These are phyloP conservation scores for Montipora cactus DNA, from an alignment of 64 coral and sea anemone species.

Conservation along the genomic window DNA sequence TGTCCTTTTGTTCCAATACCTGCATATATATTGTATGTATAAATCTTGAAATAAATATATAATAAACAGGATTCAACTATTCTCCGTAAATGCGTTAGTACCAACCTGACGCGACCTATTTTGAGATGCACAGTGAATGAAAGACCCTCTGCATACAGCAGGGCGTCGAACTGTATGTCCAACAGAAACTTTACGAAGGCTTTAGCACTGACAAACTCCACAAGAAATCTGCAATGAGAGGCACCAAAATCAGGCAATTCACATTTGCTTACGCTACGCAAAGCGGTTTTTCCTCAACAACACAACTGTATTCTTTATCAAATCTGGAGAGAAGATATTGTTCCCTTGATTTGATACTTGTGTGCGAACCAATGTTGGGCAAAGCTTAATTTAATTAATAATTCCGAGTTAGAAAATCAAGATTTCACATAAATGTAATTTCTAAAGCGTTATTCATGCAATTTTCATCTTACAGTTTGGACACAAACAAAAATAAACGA, in stretches of 20 bases:
- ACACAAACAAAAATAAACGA: no score
- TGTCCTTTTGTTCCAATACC: no score
- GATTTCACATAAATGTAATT: no score
- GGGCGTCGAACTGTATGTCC: slow-evolving; percentile 39
- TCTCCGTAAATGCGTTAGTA: not conserved
- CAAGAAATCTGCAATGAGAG: slow-evolving; percentile 43
- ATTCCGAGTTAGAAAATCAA: no score
- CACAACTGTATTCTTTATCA: not conserved
- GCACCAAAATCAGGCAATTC: not conserved
- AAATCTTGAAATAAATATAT: no score
- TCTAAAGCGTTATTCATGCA: no score
- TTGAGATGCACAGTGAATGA: slow-evolving; percentile 51
- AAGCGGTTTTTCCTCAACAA: not conserved
- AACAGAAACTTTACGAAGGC: slow-evolving; percentile 77
- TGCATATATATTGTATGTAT: no score
- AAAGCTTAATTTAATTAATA: no score
- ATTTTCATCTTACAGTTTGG: no score
- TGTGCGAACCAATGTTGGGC: no score
- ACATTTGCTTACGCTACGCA: not conserved
- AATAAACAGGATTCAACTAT: no score
- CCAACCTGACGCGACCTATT: slow-evolving; percentile 75
- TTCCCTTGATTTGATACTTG: no score
- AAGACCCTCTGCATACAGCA: slow-evolving; percentile 52
- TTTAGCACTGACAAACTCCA: slow-evolving; percentile 79
- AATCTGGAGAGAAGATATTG: not conserved